A percentile compares a stretch with the other conserved stretches of the same genome.
These are phyloP conservation scores for Macrostomum cliftonense DNA, from an alignment of 2,888 invertebrate genomes.

Conservation along the genomic window DNA sequence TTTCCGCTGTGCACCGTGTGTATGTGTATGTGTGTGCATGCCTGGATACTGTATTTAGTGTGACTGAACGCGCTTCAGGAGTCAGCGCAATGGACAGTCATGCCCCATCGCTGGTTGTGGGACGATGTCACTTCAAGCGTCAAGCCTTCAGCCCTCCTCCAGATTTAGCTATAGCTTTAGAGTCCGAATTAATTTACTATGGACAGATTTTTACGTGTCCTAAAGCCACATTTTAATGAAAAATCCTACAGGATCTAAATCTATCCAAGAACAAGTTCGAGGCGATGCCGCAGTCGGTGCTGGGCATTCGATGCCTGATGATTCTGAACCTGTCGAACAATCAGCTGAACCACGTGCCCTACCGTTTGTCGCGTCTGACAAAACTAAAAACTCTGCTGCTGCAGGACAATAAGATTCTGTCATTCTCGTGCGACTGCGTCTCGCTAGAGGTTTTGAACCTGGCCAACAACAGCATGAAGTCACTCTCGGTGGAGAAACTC, in stretches of 20 bases:
- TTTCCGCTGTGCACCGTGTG: too few relatives aligned
- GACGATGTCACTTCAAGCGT: too few relatives aligned
- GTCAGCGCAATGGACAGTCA: too few relatives aligned
- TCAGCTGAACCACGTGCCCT: slow-evolving; percentile 18
- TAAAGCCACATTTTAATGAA: too few relatives aligned
- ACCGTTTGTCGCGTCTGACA: slow-evolving; percentile 15
- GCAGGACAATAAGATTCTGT: slow-evolving; percentile 21
- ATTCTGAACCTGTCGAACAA: slow-evolving; percentile 23
- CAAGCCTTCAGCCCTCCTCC: too few relatives aligned
- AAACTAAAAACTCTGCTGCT: slow-evolving; percentile 21
- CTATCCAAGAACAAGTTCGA: slow-evolving; percentile 23
- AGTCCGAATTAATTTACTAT: too few relatives aligned
- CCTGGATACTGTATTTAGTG: too few relatives aligned
- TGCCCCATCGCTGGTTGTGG: too few relatives aligned
- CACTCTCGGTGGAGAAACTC: slow-evolving; percentile 24
- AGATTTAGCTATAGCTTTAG: too few relatives aligned
- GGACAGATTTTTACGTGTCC: too few relatives aligned
- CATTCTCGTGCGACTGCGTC: slow-evolving; percentile 19
- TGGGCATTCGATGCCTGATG: slow-evolving; percentile 16
- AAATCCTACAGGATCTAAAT: slow-evolving; percentile 22
- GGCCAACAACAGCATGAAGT: slow-evolving; percentile 21
- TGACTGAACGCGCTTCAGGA: too few relatives aligned
- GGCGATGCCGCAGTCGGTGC: slow-evolving; percentile 19
- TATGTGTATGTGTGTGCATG: too few relatives aligned
- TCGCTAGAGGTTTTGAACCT: slow-evolving; percentile 24